Conservation (phyloP, 2,797 vertebrate genomes). For the Phyllotis vaccarum region DNA sequence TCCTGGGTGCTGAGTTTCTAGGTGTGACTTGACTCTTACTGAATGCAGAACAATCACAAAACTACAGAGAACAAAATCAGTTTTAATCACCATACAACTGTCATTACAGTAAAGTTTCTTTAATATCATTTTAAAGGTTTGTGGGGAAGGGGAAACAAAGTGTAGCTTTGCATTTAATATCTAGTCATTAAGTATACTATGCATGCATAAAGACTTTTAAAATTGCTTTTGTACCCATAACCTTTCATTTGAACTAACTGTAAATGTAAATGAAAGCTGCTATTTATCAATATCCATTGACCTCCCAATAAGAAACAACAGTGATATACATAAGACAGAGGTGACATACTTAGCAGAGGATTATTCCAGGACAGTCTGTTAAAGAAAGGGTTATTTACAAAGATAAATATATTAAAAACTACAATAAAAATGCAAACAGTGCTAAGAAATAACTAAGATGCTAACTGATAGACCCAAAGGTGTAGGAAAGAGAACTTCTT, state of each 20-base stretch:
- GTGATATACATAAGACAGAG: neutral
- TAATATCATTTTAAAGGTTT: slow-evolving; percentile 26
- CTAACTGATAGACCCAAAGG: neutral
- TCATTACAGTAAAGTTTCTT: neutral
- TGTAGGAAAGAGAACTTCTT: neutral
- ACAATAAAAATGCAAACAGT: neutral
- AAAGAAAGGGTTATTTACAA: neutral
- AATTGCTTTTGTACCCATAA: neutral
- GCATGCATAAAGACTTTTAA: neutral
- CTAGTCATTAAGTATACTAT: slow-evolving; percentile 25
- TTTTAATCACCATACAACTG: slow-evolving; percentile 8
- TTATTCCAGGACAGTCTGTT: neutral
- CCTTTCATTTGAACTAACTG: neutral
- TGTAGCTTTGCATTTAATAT: neutral
- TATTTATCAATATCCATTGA: slow-evolving; percentile 32
- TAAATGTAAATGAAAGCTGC: slow-evolving; percentile 18
- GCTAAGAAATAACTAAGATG: slow-evolving; percentile 4
- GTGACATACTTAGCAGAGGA: neutral
- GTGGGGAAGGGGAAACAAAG: neutral
- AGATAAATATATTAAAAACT: neutral
- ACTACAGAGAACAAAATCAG: neutral
- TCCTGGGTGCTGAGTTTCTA: neutral
- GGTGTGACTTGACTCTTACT: neutral
- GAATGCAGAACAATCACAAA: slow-evolving; percentile 30
- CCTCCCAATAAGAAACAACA: neutral